phyloP scores from a whole-genome alignment of 2,888 invertebrate genomes.

The Platycheirus rosarum region DNA sequence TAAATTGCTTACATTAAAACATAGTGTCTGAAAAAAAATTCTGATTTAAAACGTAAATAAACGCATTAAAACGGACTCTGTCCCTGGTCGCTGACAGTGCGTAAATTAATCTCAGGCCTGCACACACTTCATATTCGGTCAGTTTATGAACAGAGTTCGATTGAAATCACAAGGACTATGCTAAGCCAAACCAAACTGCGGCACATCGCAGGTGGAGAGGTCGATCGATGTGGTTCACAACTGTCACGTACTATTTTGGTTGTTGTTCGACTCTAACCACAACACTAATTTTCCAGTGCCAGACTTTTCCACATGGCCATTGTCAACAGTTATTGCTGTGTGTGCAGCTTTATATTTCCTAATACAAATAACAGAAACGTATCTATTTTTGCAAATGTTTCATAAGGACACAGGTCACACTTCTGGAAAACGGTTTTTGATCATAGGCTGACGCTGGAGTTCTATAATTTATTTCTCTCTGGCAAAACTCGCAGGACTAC shows the following conservation, averaged over 20 bases:
- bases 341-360: neutral
- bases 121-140: constrained; percentile 25
- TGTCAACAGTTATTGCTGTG: constrained; percentile 65
- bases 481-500: neutral
- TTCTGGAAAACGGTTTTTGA: constrained; percentile 11
- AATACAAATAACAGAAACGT: neutral
- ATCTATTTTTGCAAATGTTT: constrained; percentile 31
- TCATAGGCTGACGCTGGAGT: constrained; percentile 7
- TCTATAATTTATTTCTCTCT: constrained; percentile 48
- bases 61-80: too few species aligned
- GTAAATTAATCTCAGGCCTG: neutral
- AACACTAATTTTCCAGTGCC: constrained; percentile 66
- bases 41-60: too few species aligned
- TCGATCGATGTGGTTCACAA: constrained; percentile 55
- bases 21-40: too few species aligned
- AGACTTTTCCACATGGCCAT: constrained; percentile 37
- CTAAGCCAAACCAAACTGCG: constrained; percentile 42
- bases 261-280: constrained; percentile 68
- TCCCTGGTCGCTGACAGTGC: too few species aligned
- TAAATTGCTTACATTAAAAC: too few species aligned
- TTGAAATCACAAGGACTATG: neutral
- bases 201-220: constrained; percentile 30
- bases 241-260: constrained; percentile 69
- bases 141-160: constrained; percentile 33
- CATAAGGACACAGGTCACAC: constrained; percentile 50